Conservation (phyloP, 2,888 invertebrate genomes). For the Melieria omissa region DNA sequence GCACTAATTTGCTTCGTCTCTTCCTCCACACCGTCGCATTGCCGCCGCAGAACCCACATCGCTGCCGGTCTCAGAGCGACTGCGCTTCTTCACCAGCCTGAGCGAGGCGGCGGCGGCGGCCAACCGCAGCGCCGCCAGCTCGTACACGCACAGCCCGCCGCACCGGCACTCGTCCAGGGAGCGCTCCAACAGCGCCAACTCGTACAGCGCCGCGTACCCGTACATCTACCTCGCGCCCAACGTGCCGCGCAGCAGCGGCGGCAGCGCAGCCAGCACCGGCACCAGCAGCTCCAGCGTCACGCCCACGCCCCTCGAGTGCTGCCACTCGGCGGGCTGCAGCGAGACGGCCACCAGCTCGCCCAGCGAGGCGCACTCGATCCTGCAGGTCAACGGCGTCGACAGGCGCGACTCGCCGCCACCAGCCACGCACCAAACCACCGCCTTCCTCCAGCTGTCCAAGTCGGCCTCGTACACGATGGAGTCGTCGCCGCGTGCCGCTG, state of each 20-base stretch:
- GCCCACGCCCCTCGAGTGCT: constrained; percentile 55
- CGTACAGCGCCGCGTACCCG: constrained; percentile 30
- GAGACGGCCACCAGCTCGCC: constrained; percentile 21
- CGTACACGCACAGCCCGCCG: constrained; percentile 50
- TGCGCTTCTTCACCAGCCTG: constrained; percentile 63
- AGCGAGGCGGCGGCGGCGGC: constrained; percentile 52
- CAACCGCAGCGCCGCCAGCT: constrained; percentile 45
- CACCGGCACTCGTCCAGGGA: constrained; percentile 46
- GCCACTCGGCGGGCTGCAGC: constrained; percentile 23
- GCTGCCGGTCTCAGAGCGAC: constrained; percentile 62
- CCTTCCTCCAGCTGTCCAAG: constrained; percentile 41
- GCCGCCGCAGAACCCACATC: constrained; percentile 60
- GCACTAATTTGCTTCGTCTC: not conserved
- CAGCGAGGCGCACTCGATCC: not conserved
- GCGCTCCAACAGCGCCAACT: constrained; percentile 49
- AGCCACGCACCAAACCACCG: constrained; percentile 24
- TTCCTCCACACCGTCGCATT: not conserved
- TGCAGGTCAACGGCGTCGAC: not conserved
- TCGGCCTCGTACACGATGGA: constrained; percentile 36
- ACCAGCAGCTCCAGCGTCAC: constrained; percentile 55
- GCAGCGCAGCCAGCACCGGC: constrained; percentile 46
- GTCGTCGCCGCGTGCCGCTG: constrained; percentile 5
- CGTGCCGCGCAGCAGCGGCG: constrained; percentile 53
- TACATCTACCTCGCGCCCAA: constrained; percentile 26
- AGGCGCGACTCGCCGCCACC: constrained; percentile 5